Evolutionary conservation across 2,888 invertebrate species (phyloP).

Genomic region (Drosophila anomelani): DNA sequence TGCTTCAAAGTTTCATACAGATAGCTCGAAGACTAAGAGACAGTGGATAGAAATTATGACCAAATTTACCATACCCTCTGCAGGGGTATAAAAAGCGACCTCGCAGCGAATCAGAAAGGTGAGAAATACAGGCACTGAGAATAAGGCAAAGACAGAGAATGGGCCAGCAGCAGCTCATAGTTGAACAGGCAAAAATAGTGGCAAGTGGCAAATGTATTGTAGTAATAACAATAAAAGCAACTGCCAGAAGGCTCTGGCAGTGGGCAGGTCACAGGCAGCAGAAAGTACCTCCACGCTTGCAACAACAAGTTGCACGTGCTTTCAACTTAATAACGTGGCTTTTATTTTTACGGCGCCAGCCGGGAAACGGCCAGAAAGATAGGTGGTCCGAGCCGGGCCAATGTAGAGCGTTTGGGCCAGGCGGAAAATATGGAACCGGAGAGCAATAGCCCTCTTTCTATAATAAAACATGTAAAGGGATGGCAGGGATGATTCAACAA

Average conservation of each 20-base stretch:
- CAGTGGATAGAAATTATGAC: too few relatives aligned
- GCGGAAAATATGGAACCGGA: slow-evolving; percentile 26
- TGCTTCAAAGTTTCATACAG: not conserved
- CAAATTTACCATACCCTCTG: not conserved
- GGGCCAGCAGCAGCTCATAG: slow-evolving; percentile 20
- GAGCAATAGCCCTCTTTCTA: not conserved
- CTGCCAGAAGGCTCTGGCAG: slow-evolving; percentile 56
- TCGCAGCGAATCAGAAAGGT: slow-evolving; percentile 53
- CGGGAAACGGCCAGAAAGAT: slow-evolving; percentile 5
- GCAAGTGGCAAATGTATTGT: slow-evolving; percentile 79
- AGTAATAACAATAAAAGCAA: slow-evolving; percentile 79
- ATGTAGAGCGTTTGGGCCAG: slow-evolving; percentile 59
- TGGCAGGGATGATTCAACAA: not conserved
- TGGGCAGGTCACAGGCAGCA: slow-evolving; percentile 7
- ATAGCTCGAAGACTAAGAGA: not conserved
- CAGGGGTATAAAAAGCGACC: slow-evolving; percentile 43
- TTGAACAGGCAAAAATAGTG: slow-evolving; percentile 69
- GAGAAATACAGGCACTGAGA: slow-evolving; percentile 64
- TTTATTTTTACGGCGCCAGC: slow-evolving; percentile 72
- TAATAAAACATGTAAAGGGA: slow-evolving; percentile 2
- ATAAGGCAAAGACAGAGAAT: slow-evolving; percentile 7
- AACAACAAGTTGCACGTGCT: slow-evolving; percentile 80
- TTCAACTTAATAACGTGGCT: slow-evolving; percentile 81
- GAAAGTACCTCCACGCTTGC: slow-evolving; percentile 23
- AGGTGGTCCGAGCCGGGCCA: slow-evolving; percentile 4